Percentiles rank a stretch among this genome's conserved stretches.
Evolutionary conservation across 2,888 invertebrate genomes (phyloP).

Genomic region (Cryptosula pallasiana): DNA sequence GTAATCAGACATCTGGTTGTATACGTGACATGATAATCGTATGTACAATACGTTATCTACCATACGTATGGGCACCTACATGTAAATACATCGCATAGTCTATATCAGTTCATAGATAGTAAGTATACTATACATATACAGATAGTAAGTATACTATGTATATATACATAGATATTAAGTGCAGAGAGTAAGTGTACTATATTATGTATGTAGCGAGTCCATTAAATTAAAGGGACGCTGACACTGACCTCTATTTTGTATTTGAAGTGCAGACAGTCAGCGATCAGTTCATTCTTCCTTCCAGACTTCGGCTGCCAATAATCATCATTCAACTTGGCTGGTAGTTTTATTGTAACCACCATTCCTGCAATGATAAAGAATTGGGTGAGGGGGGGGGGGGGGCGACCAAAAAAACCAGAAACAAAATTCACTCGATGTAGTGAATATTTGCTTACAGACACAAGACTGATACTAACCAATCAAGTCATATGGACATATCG

Average conservation of each 20-base stretch:
- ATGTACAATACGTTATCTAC: not conserved
- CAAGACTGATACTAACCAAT: not conserved
- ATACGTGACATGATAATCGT: slow-evolving; percentile 8
- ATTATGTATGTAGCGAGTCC: no score
- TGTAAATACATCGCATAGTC: not conserved
- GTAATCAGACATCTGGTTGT: slow-evolving; percentile 11
- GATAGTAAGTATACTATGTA: no score
- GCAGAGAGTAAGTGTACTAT: no score
- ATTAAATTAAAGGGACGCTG: no score
- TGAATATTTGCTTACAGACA: no score
- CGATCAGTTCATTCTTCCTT: not conserved
- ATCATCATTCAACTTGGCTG: not conserved
- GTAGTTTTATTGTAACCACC: not conserved
- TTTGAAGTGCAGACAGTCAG: slow-evolving; percentile 4
- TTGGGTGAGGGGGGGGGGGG: no score
- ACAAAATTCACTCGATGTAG: no score
- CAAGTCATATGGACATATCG: not conserved
- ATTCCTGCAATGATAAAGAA: not conserved
- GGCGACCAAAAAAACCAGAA: no score
- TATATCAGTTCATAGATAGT: no score
- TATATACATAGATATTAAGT: no score
- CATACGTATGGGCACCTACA: not conserved
- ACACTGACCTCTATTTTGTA: slow-evolving; percentile 22
- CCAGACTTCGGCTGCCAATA: not conserved
- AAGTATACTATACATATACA: no score